Base-by-base conservation (phyloP, 2,797 vertebrate genomes). In the Atherinosoma microstoma region DNA sequence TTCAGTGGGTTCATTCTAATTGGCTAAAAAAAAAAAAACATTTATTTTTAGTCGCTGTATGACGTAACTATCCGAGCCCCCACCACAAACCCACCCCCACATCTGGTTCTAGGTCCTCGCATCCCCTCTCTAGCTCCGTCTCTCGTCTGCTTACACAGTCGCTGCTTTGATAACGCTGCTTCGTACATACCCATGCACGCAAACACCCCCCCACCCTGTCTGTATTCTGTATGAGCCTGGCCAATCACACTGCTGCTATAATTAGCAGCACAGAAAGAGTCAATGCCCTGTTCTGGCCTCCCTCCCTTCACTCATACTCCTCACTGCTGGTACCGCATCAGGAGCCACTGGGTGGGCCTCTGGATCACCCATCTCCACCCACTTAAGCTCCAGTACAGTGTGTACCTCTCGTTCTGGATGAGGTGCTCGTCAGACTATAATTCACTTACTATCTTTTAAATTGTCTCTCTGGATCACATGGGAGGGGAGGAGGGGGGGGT, bases 221-320 rank as follows among this genome's bases (percentile, higher is more conserved):
- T 85, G 64, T 90, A 45, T 80, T 88, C 79, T 83, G 85, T 83
- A 74, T 78, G 67, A 62, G 47, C 74, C 65, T 4, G 66, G 60
- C 65, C 58, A 65, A 62, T 54, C 77, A 73, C 64, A n/a, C 82
- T 58, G 70, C 63, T 84, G 76, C 89, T 91, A 92, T 89, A 85
- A 89, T 90, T 92, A 93, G 87, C 78, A 29, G 15, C 49, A 58
- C 63, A 49, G 67, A 57, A 77, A 79, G 79, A 86, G 82, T 45
- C 73, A 35, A 62, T 67, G 64, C 75, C 66, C 75, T 84, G 72
- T 80, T 83, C 84, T 84, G 73, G 65, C 82, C 80, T 66, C 24
- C 18, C 45, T 36, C 63, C 35, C 57, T 47, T 0, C 35, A 18
- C 53, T 34, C 42, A 57, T 27, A 45, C 70, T 64, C 58, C 67